Percentiles rank a stretch among this genome's conserved stretches.
Conservation (phyloP, 2,113 vertebrate genomes). For the Channa maculata region DNA sequence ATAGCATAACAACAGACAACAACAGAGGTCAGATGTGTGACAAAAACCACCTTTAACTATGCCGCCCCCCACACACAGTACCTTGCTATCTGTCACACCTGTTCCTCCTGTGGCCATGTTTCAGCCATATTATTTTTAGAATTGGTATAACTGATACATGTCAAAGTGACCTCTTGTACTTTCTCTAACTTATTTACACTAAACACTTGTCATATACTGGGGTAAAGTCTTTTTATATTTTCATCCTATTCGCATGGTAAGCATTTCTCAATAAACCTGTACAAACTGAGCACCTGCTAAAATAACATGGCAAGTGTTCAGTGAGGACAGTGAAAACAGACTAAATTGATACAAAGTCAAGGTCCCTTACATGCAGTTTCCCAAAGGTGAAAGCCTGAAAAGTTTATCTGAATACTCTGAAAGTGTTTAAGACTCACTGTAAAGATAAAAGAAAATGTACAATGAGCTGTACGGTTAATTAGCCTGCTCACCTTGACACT, state of each 20-base stretch:
- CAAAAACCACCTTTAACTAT: conserved; percentile 21
- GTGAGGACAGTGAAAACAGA: conserved; percentile 10
- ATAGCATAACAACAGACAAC: conserved; percentile 30
- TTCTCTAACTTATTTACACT: conserved; percentile 23
- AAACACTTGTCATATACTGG: conserved; percentile 35
- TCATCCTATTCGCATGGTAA: conserved; percentile 45
- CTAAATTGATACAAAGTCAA: not conserved
- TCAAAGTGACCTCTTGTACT: conserved; percentile 15
- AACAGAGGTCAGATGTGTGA: conserved; percentile 42
- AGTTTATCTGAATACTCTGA: conserved; percentile 30
- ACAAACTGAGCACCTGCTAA: conserved; percentile 44
- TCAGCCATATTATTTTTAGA: conserved; percentile 3
- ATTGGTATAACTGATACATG: not conserved
- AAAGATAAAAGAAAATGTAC: conserved; percentile 11
- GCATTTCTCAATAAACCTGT: conserved; percentile 51
- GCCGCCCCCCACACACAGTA: not conserved
- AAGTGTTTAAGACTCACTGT: conserved; percentile 17
- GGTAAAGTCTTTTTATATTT: conserved; percentile 29
- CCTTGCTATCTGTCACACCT: no score
- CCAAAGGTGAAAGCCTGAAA: not conserved
- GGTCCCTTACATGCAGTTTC: conserved; percentile 12
- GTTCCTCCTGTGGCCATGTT: not conserved
- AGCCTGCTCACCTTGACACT: conserved; percentile 29
- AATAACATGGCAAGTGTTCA: conserved; percentile 36
- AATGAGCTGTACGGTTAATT: conserved; percentile 34